A percentile compares a stretch with the other conserved stretches of the same genome.
phyloP scores from a whole-genome alignment of 1,140 invertebrate species.

The Cylas formicarius region DNA sequence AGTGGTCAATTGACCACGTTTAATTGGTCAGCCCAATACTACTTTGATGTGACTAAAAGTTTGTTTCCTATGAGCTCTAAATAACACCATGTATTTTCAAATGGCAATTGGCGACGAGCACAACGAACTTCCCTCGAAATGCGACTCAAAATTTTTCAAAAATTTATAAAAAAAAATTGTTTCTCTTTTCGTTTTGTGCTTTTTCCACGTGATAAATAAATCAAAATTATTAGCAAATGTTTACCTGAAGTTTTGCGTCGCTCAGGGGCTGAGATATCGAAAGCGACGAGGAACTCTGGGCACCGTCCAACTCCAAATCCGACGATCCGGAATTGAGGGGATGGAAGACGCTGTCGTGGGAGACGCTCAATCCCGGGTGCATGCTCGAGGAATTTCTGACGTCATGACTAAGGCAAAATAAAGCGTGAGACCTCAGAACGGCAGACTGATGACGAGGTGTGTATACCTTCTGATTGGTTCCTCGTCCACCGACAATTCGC shows the following conservation, averaged over 20 bases:
- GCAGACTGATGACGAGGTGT: not conserved
- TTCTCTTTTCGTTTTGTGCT: too few species aligned
- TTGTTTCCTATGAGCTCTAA: too few species aligned
- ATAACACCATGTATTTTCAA: too few species aligned
- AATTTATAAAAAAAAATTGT: too few species aligned
- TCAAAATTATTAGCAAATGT: too few species aligned
- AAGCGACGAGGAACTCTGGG: conserved; percentile 40
- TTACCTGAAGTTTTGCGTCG: conserved; percentile 37
- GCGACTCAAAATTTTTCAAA: not conserved
- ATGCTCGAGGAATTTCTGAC: conserved; percentile 32
- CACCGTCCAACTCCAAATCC: conserved; percentile 39
- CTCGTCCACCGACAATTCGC: conserved; percentile 55
- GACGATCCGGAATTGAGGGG: conserved; percentile 44
- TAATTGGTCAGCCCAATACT: too few species aligned
- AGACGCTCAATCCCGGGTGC: conserved; percentile 58
- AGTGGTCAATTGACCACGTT: too few species aligned
- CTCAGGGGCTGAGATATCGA: conserved; percentile 37
- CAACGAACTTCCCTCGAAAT: not conserved
- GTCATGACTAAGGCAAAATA: conserved; percentile 9
- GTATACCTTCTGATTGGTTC: conserved; percentile 45
- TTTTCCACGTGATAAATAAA: too few species aligned
- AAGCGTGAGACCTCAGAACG: conserved; percentile 1
- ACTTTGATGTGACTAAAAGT: too few species aligned
- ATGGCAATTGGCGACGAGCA: too few species aligned
- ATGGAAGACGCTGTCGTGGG: conserved; percentile 69